Evolutionary conservation across 2,113 vertebrate species (phyloP).

Genomic region (Neomonachus schauinslandi): DNA sequence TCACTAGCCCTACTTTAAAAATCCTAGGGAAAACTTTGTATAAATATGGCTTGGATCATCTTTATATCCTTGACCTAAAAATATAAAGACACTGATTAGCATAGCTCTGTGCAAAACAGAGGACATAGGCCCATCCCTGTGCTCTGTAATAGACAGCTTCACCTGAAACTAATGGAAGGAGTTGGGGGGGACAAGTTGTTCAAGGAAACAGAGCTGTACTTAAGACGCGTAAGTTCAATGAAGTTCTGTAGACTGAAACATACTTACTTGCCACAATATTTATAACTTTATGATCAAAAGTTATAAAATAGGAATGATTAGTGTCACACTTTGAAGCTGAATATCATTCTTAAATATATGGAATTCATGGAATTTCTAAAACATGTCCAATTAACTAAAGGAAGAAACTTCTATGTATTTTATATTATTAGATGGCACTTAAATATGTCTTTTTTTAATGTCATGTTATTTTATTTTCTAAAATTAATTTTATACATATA

Average conservation of each 20-base stretch:
- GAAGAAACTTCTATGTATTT: background rate
- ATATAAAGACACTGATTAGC: background rate
- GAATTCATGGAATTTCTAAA: background rate
- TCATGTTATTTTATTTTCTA: background rate
- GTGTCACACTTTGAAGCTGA: background rate
- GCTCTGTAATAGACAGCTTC: background rate
- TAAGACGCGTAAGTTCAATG: background rate
- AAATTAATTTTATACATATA: background rate
- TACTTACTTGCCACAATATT: background rate
- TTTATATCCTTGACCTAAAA: background rate
- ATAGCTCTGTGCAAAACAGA: background rate
- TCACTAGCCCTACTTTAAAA: background rate
- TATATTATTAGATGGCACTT: background rate
- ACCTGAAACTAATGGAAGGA: background rate
- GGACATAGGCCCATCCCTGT: fast-evolving
- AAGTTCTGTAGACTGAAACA: background rate
- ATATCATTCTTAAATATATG: background rate
- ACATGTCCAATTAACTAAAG: background rate
- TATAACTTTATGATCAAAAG: background rate
- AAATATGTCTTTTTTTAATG: background rate
- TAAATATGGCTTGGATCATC: background rate
- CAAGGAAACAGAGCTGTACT: background rate
- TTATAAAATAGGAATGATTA: background rate
- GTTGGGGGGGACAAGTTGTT: background rate
- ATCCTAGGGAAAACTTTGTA: background rate